Evolutionary conservation across 1,140 invertebrate species (phyloP).

Genomic region (Polypedilum vanderplanki): DNA sequence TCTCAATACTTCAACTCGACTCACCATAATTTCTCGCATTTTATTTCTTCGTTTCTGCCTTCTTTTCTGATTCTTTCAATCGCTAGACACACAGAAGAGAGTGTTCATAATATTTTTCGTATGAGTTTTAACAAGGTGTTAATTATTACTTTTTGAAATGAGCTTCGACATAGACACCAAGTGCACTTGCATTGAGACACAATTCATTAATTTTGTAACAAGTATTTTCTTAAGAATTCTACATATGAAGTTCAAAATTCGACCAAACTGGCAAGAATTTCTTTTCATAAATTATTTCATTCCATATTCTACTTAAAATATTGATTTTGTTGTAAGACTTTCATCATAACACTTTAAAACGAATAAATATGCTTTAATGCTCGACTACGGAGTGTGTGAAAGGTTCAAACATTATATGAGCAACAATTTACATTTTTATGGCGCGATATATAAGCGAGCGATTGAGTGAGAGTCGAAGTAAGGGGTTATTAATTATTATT

Average conservation of each 20-base stretch:
- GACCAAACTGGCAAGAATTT: neutral
- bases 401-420: neutral
- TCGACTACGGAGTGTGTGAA: neutral
- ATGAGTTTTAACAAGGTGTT: constrained; percentile 3
- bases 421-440: constrained; percentile 5
- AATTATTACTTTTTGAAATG: constrained; percentile 1
- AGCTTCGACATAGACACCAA: neutral
- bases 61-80: too few species aligned
- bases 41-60: too few species aligned
- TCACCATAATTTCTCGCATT: too few species aligned
- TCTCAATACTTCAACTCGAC: neutral
- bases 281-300: constrained; percentile 7
- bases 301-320: neutral
- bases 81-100: too few species aligned
- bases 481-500: constrained; percentile 13
- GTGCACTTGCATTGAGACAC: neutral
- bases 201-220: neutral
- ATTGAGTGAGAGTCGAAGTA: neutral
- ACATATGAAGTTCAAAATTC: neutral
- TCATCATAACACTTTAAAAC: neutral
- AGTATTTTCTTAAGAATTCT: neutral
- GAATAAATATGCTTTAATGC: neutral
- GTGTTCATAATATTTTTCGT: neutral
- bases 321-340: constrained; percentile 12
- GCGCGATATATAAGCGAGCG: too few species aligned